A percentile compares a stretch with the other conserved stretches of the same genome.
phyloP scores from a whole-genome alignment of 2,888 invertebrate species.

The Litoditis marina region DNA sequence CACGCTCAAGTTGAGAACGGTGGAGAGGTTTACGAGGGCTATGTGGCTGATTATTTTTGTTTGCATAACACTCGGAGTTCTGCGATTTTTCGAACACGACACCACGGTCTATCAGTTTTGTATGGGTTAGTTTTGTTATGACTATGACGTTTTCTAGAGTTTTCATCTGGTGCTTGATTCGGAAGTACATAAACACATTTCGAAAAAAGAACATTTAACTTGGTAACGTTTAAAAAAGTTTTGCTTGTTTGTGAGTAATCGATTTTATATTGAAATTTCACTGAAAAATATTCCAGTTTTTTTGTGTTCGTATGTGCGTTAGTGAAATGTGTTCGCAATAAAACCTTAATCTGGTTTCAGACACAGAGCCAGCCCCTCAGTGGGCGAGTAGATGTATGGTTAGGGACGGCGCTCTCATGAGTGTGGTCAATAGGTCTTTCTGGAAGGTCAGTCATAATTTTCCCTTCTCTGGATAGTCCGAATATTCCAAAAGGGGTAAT shows the following conservation, averaged over 20 bases:
- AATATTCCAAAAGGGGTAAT: too few relatives aligned
- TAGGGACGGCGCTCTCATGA: conserved; percentile 56
- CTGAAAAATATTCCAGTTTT: too few relatives aligned
- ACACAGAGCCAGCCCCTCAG: conserved; percentile 58
- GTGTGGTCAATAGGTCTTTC: conserved; percentile 53
- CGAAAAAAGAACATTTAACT: too few relatives aligned
- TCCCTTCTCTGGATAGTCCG: too few relatives aligned
- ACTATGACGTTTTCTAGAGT: too few relatives aligned
- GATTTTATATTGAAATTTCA: too few relatives aligned
- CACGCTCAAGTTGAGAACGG: conserved; percentile 57
- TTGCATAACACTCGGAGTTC: conserved; percentile 51
- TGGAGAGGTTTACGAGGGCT: conserved; percentile 58
- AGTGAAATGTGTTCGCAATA: too few relatives aligned
- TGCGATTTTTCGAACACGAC: conserved; percentile 60
- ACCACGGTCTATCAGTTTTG: conserved; percentile 59
- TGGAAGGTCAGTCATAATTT: conserved; percentile 53
- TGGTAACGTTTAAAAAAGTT: too few relatives aligned
- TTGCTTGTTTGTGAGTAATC: too few relatives aligned
- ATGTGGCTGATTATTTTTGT: conserved; percentile 60
- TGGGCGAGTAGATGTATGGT: conserved; percentile 60
- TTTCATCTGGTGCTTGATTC: too few relatives aligned
- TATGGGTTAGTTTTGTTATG: conserved; percentile 50
- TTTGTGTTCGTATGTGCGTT: too few relatives aligned
- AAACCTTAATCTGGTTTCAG: conserved; percentile 25
- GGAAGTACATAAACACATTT: too few relatives aligned